Evolutionary conservation across 2,797 vertebrate genomes (phyloP).

Genomic region (Ctenopoma kingsleyae): DNA sequence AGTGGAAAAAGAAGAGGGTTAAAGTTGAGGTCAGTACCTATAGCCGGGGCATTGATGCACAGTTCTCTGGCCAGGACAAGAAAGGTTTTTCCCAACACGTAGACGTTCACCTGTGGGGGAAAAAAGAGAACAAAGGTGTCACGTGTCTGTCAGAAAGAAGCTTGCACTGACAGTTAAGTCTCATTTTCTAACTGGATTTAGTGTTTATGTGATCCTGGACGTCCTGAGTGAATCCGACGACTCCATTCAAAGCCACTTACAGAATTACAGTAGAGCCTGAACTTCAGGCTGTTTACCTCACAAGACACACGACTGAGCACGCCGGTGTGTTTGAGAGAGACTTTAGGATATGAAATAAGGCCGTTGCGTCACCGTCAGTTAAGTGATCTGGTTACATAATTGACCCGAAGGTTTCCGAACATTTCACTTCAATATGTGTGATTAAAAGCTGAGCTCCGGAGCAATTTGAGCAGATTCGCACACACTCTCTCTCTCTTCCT

Average conservation of each 20-base stretch:
- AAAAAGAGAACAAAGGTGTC: background rate
- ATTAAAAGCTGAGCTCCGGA: slow-evolving; percentile 48
- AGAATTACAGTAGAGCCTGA: slow-evolving; percentile 12
- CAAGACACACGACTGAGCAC: background rate
- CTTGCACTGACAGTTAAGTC: background rate
- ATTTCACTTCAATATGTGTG: slow-evolving; percentile 42
- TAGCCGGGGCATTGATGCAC: slow-evolving; percentile 97
- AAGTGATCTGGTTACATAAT: slow-evolving; percentile 45
- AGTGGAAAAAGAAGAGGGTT: background rate
- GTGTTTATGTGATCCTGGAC: background rate
- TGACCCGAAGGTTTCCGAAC: slow-evolving; percentile 17
- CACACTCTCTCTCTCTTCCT: too few relatives aligned
- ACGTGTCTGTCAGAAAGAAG: too few relatives aligned
- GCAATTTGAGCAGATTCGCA: slow-evolving; percentile 1
- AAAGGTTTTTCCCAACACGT: slow-evolving; percentile 94
- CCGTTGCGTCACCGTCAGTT: slow-evolving; percentile 23
- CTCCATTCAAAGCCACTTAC: slow-evolving; percentile 18
- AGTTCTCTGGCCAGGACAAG: slow-evolving; percentile 93
- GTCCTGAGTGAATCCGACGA: background rate
- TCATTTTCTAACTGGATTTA: slow-evolving; percentile 7
- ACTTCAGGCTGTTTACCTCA: background rate
- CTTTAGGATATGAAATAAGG: background rate
- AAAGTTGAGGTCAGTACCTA: slow-evolving; percentile 86
- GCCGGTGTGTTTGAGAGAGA: background rate
- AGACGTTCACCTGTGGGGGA: slow-evolving; percentile 94